Conservation (phyloP, 1,140 invertebrate species). For the Oscheius sp. region DNA sequence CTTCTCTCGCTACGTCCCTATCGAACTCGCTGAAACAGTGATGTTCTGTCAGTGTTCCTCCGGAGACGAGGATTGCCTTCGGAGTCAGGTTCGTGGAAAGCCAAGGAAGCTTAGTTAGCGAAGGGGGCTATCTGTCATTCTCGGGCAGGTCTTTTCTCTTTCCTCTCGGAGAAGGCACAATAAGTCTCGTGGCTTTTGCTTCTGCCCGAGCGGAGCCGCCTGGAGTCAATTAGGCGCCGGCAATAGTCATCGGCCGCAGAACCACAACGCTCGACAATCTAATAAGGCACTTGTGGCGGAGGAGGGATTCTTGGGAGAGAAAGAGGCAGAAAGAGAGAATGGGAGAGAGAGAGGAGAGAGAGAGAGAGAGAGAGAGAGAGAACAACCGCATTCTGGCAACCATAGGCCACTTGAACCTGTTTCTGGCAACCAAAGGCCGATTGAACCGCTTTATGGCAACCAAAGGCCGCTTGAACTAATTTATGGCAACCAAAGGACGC, state of each 20-base stretch:
- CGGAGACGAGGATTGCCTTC: constrained; percentile 43
- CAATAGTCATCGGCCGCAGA: not conserved
- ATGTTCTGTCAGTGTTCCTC: constrained; percentile 56
- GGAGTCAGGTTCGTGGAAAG: constrained; percentile 35
- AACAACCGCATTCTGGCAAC: no score
- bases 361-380: no score
- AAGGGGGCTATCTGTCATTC: not conserved
- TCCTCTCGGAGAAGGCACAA: no score
- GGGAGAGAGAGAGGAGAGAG: no score
- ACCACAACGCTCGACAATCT: not conserved
- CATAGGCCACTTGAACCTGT: no score
- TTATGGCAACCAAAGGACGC: no score
- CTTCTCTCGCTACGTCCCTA: constrained; percentile 49
- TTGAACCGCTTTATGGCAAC: no score
- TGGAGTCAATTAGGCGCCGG: not conserved
- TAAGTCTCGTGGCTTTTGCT: not conserved
- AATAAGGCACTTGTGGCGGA: not conserved
- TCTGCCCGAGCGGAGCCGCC: not conserved
- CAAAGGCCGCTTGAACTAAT: no score
- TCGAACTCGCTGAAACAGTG: constrained; percentile 43
- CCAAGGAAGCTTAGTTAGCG: not conserved
- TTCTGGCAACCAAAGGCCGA: no score
- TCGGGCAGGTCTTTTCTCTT: no score
- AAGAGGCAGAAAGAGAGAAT: no score
- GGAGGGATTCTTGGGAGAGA: not conserved